Evolutionary conservation across 2,797 vertebrate species (phyloP).

Genomic region (Melanotaenia maccullochi): DNA sequence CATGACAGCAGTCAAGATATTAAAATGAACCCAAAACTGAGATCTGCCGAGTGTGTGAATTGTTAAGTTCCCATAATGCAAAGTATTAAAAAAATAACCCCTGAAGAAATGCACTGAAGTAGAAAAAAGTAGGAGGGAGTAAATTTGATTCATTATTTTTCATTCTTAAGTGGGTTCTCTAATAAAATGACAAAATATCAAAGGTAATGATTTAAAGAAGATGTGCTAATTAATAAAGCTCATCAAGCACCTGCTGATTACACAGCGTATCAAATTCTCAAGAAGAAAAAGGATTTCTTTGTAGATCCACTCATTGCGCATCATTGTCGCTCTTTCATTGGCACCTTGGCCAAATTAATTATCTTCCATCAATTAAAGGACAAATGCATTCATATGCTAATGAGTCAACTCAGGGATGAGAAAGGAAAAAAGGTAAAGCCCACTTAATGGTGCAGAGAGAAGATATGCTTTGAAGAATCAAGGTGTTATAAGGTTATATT

Average conservation of each 20-base stretch:
- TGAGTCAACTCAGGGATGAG: constrained; percentile 55
- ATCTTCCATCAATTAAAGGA: constrained; percentile 79
- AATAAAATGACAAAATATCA: constrained; percentile 53
- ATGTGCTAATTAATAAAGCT: constrained; percentile 46
- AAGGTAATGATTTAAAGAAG: constrained; percentile 40
- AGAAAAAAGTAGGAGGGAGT: constrained; percentile 5
- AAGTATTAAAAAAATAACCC: constrained; percentile 3
- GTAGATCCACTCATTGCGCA: constrained; percentile 24
- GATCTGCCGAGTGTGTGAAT: neutral
- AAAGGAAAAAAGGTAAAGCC: constrained; percentile 47
- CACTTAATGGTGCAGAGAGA: constrained; percentile 19
- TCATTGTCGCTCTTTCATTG: constrained; percentile 18
- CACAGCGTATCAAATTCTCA: constrained; percentile 31
- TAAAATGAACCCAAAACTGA: neutral
- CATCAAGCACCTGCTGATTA: constrained; percentile 59
- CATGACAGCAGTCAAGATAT: constrained; percentile 2
- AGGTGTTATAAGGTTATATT: neutral
- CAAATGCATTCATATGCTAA: constrained; percentile 80
- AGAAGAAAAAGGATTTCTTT: constrained; percentile 44
- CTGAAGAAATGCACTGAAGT: constrained; percentile 4
- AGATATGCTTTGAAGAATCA: neutral
- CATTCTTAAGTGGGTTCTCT: constrained; percentile 30
- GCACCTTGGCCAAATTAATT: constrained; percentile 73
- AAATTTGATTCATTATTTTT: constrained; percentile 32
- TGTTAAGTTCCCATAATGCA: neutral